Conservation (phyloP, 2,888 invertebrate genomes). For the Alentia gelatinosa region DNA sequence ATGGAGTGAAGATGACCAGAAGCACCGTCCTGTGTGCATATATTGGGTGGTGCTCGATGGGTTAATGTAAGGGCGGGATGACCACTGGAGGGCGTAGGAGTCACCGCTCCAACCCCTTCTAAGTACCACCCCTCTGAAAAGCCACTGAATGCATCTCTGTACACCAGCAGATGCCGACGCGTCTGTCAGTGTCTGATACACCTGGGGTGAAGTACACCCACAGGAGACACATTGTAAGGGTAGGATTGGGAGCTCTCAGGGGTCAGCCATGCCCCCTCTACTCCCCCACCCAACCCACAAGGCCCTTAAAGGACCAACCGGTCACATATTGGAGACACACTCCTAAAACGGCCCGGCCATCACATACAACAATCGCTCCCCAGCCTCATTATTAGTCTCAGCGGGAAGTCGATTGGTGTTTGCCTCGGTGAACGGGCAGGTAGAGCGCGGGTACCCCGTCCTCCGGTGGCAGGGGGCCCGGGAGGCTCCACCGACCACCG, state of each 20-base stretch:
- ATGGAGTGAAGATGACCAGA: background rate
- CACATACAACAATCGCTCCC: background rate
- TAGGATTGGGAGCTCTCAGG: background rate
- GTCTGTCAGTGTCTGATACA: background rate
- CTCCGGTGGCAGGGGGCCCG: background rate
- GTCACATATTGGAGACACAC: constrained; percentile 33
- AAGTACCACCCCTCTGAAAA: background rate
- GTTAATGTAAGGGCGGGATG: background rate
- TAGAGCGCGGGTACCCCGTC: background rate
- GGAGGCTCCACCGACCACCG: background rate
- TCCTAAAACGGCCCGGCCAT: background rate
- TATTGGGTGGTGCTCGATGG: background rate
- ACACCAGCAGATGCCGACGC: background rate
- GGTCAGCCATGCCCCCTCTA: background rate
- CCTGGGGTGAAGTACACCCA: background rate
- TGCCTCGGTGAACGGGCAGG: background rate
- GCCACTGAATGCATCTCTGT: background rate
- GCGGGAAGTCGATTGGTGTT: constrained; percentile 48
- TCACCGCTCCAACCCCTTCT: background rate
- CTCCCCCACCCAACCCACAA: background rate
- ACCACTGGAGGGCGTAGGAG: background rate
- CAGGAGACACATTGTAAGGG: background rate
- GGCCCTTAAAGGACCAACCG: background rate
- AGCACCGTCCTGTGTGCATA: background rate
- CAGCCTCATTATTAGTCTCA: background rate